A percentile compares a stretch with the other conserved stretches of the same genome.
Conservation (phyloP, 2,888 invertebrate genomes). For the Carpatolechia fugitivella region DNA sequence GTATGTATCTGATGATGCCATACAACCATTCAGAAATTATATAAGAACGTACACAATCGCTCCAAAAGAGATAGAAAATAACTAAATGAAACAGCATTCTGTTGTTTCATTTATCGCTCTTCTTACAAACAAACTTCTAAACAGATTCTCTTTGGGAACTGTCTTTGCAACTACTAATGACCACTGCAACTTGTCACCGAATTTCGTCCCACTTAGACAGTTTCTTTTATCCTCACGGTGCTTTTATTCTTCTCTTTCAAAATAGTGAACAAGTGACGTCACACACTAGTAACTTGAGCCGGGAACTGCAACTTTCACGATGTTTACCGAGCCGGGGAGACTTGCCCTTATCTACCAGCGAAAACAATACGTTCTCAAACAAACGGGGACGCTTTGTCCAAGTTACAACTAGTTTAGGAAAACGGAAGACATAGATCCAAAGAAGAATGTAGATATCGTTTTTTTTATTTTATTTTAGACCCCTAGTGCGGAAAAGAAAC, state of each 20-base stretch:
- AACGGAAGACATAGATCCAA: no score
- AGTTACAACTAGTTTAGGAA: conserved; percentile 7
- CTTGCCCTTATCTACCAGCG: conserved; percentile 16
- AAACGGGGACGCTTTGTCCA: conserved; percentile 23
- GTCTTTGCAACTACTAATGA: background rate
- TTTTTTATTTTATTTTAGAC: no score
- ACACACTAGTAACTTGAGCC: background rate
- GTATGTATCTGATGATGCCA: no score
- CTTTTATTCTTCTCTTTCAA: background rate
- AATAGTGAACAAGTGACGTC: background rate
- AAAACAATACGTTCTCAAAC: conserved; percentile 21
- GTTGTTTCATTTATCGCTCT: background rate
- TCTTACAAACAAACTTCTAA: background rate
- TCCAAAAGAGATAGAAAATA: no score
- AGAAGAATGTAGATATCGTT: no score
- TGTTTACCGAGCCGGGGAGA: conserved; percentile 6
- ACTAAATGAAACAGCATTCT: no score
- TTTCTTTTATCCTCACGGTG: background rate
- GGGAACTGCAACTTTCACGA: conserved; percentile 7
- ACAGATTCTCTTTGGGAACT: background rate
- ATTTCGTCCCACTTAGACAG: background rate
- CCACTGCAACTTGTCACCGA: background rate
- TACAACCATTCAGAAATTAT: no score
- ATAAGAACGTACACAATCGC: no score
- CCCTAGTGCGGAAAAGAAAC: no score